Evolutionary conservation across 2,113 vertebrate species (phyloP).

Genomic region (Ornithorhynchus anatinus): DNA sequence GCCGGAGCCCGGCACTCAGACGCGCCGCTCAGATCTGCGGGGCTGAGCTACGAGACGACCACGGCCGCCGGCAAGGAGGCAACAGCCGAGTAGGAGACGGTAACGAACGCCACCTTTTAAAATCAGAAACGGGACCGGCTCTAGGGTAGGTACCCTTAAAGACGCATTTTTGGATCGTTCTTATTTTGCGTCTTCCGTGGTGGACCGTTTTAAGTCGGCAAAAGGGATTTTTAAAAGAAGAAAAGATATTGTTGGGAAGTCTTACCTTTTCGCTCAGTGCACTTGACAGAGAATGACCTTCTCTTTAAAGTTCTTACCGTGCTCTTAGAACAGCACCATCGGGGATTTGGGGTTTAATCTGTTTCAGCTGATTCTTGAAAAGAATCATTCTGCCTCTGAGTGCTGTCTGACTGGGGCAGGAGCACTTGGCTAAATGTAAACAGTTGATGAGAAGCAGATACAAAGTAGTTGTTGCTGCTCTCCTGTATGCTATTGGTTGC

Average conservation of each 20-base stretch:
- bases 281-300: constrained; percentile 33
- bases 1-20: too few relatives aligned
- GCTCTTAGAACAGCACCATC: constrained; percentile 37
- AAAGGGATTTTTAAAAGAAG: background rate
- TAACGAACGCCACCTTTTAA: too few relatives aligned
- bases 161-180: constrained; percentile 11
- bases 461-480: constrained; percentile 37
- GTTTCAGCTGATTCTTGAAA: constrained; percentile 48
- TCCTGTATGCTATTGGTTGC: constrained; percentile 54
- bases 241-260: background rate
- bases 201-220: too few relatives aligned
- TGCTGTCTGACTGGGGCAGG: constrained; percentile 38
- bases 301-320: constrained; percentile 50
- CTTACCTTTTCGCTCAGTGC: constrained; percentile 22
- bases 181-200: too few relatives aligned
- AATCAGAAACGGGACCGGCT: too few relatives aligned
- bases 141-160: constrained; percentile 2
- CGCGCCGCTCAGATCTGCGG: too few relatives aligned
- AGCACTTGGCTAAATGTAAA: constrained; percentile 46
- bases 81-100: too few relatives aligned
- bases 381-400: constrained; percentile 42
- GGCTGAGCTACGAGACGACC: too few relatives aligned
- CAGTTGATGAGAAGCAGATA: constrained; percentile 45
- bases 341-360: constrained; percentile 51
- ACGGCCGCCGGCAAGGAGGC: too few relatives aligned